Conservation (phyloP, 2,113 vertebrate species). For the Pangasianodon gigas region DNA sequence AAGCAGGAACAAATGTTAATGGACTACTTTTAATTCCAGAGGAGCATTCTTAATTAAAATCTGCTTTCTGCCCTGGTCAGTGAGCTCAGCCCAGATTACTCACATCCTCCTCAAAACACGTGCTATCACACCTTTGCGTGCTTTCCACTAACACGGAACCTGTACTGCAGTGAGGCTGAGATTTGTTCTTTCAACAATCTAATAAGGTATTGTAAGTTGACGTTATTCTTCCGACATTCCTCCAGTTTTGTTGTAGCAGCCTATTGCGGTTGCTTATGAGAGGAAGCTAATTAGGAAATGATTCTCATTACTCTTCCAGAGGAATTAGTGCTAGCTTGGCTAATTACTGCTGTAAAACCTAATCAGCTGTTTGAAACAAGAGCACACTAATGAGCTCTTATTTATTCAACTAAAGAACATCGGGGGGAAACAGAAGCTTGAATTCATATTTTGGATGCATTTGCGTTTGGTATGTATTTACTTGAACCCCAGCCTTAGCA, state of each 20-base stretch:
- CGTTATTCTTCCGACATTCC: slow-evolving; percentile 71
- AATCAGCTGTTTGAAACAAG: slow-evolving; percentile 98
- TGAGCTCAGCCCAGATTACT: background rate
- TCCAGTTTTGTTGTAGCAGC: slow-evolving; percentile 73
- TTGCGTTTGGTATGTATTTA: background rate
- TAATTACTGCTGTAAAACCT: slow-evolving; percentile 99
- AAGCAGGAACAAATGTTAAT: background rate
- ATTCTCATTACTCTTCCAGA: slow-evolving; percentile 98
- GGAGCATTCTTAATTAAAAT: slow-evolving; percentile 14
- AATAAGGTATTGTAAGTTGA: slow-evolving; percentile 72
- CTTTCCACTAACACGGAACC: background rate
- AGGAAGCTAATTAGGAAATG: slow-evolving; percentile 97
- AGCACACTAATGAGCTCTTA: slow-evolving; percentile 99
- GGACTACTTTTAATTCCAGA: background rate
- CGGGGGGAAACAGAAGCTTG: slow-evolving; percentile 77
- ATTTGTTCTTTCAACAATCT: slow-evolving; percentile 79
- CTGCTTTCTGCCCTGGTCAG: background rate
- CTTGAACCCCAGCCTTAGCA: background rate
- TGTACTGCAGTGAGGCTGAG: slow-evolving; percentile 56
- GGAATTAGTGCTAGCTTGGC: slow-evolving; percentile 97
- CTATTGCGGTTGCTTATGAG: slow-evolving; percentile 84
- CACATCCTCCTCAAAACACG: background rate
- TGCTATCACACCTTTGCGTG: background rate
- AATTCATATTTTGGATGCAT: slow-evolving; percentile 50
- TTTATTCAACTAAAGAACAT: slow-evolving; percentile 99